Conservation (phyloP, 2,113 vertebrate species). For the Delphinus delphis region DNA sequence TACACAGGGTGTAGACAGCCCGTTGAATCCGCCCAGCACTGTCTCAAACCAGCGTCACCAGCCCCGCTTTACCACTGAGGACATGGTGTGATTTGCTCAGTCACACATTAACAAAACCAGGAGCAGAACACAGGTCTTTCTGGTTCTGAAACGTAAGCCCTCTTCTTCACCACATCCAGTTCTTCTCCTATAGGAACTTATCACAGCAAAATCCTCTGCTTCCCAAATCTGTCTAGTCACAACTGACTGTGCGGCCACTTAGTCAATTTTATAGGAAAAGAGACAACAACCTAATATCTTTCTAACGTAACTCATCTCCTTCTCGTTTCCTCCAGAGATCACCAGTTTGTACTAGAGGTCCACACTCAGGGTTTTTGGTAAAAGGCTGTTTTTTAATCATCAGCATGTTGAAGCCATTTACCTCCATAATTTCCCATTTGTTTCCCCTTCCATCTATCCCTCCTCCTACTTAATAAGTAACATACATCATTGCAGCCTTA, state of each 20-base stretch:
- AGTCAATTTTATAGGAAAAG: background rate
- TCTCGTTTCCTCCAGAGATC: background rate
- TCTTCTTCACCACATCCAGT: background rate
- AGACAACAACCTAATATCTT: background rate
- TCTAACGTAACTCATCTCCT: background rate
- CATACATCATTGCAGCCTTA: background rate
- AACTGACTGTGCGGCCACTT: background rate
- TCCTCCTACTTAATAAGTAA: slow-evolving; percentile 16
- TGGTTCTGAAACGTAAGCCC: background rate
- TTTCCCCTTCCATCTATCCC: background rate
- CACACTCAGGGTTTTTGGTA: background rate
- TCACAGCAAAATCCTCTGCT: background rate
- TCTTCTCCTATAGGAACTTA: background rate
- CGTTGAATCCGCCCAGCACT: background rate
- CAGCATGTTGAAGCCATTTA: background rate
- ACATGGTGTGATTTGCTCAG: background rate
- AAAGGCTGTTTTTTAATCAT: background rate
- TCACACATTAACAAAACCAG: background rate
- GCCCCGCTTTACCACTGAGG: background rate
- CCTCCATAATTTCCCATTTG: background rate
- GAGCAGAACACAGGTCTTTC: background rate
- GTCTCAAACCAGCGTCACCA: background rate
- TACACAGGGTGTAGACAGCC: background rate
- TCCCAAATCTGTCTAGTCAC: background rate
- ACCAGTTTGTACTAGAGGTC: background rate